Conservation (phyloP, 2,113 vertebrate species). For the Cichladusa arquata region DNA sequence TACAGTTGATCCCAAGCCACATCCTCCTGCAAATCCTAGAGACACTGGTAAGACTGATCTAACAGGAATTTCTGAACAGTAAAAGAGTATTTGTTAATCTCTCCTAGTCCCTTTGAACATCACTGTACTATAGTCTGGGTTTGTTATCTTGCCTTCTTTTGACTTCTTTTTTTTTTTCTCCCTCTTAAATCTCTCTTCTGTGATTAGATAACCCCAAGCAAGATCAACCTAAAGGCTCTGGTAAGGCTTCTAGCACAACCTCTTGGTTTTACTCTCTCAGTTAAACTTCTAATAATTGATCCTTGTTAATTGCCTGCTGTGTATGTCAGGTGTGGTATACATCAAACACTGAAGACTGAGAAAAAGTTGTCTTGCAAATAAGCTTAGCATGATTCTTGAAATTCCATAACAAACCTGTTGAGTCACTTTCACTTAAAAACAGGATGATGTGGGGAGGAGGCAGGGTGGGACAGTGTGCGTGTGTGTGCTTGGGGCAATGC, state of each 20-base stretch:
- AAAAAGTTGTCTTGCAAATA: neutral
- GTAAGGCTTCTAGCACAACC: neutral
- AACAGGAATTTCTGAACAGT: neutral
- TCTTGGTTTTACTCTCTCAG: neutral
- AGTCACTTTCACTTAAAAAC: neutral
- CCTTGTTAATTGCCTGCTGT: neutral
- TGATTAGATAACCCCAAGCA: neutral
- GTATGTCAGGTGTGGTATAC: neutral
- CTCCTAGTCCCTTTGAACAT: neutral
- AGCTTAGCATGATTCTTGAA: neutral
- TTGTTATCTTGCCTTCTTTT: neutral
- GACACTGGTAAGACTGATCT: slow-evolving; percentile 10
- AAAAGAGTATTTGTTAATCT: neutral
- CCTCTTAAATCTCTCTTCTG: neutral
- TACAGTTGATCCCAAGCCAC: neutral
- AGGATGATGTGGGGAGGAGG: neutral
- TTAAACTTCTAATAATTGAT: neutral
- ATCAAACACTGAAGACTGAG: neutral
- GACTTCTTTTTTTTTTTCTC: neutral
- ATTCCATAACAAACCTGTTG: neutral
- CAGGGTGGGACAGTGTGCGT: neutral
- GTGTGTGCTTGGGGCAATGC: neutral
- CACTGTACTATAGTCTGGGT: neutral
- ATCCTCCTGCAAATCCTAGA: neutral
- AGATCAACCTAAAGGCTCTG: neutral